Base-by-base conservation (phyloP, 2,797 vertebrate genomes). In the Dendrocincla fuliginosa region DNA sequence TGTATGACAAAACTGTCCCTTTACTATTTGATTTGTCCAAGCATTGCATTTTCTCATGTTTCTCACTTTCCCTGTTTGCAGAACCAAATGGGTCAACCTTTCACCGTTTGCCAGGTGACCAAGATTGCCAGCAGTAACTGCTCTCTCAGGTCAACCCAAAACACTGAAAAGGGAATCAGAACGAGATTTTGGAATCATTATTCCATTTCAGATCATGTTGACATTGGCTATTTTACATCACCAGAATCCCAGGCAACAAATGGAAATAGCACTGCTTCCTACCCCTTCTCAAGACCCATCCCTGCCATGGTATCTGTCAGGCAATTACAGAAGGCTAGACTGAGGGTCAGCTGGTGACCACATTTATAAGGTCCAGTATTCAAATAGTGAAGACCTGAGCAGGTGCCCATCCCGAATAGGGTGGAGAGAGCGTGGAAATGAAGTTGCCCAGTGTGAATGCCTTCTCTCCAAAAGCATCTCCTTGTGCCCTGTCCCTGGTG, bases 131-230 rank as follows among this genome's bases (percentile, higher is more conserved):
- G 39, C 25, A 53, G 41, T 87, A 47, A 59, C 39, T 82, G 83
- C 49, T 97, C 52, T 70, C 73, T 88, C 65, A 93, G 82, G 90
- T 95, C 84, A 95, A 76, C n/a, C 33, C 49, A 75, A 85, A 97
- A 91, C 49, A 49, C 13, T 52, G 89, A 53, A 87, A 92, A 75
- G 60, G 59, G 84, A 90, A 92, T 79, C 57, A 84, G 50, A 89
- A 85, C 9, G 13, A 92, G 83, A 80, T 61, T 93, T 92, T 96
- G 91, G 50, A 97, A 95, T 90, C 76, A 73, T 74, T 85, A 59
- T 91, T 96, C 73, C 52, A 46, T 73, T 84, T 93, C 93, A 79
- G 57, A 91, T 80, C 81, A 87, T 71, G 84, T 23, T 92, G 94
- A 90, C 87, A 87, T 96, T 68, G 65, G 49, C 49, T 96, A 57